Base-by-base conservation (phyloP, 2,888 invertebrate species). In the Drosophila kokeensis region DNA sequence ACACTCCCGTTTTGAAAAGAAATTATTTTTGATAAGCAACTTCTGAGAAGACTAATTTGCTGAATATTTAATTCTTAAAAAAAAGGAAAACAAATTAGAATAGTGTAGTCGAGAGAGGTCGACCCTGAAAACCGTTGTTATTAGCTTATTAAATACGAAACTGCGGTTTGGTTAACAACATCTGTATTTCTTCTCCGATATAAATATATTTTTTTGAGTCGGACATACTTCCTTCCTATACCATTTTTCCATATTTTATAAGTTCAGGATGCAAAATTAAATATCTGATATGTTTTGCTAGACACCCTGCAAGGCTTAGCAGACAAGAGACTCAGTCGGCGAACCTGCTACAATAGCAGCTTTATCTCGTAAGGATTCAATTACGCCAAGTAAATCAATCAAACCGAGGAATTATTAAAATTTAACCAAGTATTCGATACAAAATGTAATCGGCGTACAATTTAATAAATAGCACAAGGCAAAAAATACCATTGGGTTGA, bases 41-140 rank as follows among this genome's bases (percentile, higher is more conserved):
- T 21, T 2, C 21, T 21, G 21, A 2, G 21, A 42, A 13, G 3
- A 21, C 13, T 45, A 1, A 0, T 7, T 7, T 21, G 21, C 21
- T 2, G 21, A 21, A 21, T 21, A 21, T 21, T 45, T 15, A 21
- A 21, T 45, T 45, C 7, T 21, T 13, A 1, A 42, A 45, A 13
- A 21, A 15, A n/a, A n/a, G n/a, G 2, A 45, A 15, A 4, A 0
- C 0, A 45, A 7, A 15, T 45, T 21, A 21, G 3, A 6, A 7
- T 13, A 6, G 6, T 21, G 13, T 13, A 6, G 21, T 21, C 13
- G 45, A 13, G 13, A 45, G 13, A 4, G 3, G 8, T 38, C 18
- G 8, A 4, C 1, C 38, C 8, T 4, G 38, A 38, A 38, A 38
- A 38, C 2, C 18, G 18, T 4, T 18, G 34, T 34, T 34, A 34